Base-by-base conservation (phyloP, 2,888 invertebrate species). In the Cheilosia vernalis region DNA sequence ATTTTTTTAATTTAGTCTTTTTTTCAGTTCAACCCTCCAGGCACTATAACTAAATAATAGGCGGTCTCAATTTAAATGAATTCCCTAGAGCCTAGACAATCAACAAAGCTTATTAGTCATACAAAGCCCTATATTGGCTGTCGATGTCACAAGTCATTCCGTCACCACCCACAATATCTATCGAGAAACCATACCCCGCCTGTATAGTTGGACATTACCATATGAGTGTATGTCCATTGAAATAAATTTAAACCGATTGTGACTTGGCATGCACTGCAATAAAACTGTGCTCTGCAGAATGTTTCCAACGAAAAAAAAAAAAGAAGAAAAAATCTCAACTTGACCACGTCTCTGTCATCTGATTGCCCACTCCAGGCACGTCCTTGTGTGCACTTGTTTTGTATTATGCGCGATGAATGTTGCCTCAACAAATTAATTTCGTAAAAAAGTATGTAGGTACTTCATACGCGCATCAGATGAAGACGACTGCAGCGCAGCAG, bases 331-430 rank as follows among this genome's bases (percentile, higher is more conserved):
- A 24, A 7, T 53, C 37, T 63, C 69, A 74, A 55, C 76, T 76
- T 76, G 81, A 82, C 70, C 81, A 76, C 37, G 53, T 55, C 49
- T 42, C 61, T 42, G 21, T 63, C 61, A 27, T 37, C 37, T 67
- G 10, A 56, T 81, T 69, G 49, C 58, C 10, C 30, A 74, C 44
- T 69, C 63, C 42, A 15, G 19, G 27, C 74, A 74, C 81, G 63
- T 81, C 63, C 69, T 63, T 51, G 15, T 15, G 69, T 74, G 81
- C 81, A 74, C 81, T 81, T 81, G 74, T 81, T 81, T 81, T 21
- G 19, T 63, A 63, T 44, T 44, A 63, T 74, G 33, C 67, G 42
- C 69, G 24, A 64, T 30, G 60, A 74, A 55, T 73, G 21, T 67
- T 61, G 61, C 49, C 17, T 51, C 58, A 63, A n/a, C 56, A 58